Percentiles rank a stretch among this genome's conserved stretches.
Conservation (phyloP, 2,113 vertebrate species). For the Mugil cephalus region DNA sequence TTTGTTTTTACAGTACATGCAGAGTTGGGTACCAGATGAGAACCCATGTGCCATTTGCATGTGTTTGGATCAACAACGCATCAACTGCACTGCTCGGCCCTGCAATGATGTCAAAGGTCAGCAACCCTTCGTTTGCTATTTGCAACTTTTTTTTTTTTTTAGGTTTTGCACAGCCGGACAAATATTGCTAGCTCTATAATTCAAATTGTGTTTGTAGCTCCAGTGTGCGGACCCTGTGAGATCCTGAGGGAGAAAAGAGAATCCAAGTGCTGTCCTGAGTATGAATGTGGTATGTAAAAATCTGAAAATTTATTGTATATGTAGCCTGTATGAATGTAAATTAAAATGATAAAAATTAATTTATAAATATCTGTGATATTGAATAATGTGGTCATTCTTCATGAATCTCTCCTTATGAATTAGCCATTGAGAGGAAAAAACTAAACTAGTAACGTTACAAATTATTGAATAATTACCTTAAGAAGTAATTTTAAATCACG, state of each 20-base stretch:
- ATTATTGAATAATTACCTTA: too few species aligned
- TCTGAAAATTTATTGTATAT: too few species aligned
- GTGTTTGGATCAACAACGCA: constrained; percentile 87
- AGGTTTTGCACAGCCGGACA: not conserved
- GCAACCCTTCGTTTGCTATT: not conserved
- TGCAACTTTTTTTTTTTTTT: not conserved
- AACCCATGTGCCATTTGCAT: constrained; percentile 92
- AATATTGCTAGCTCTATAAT: not conserved
- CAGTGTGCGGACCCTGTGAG: constrained; percentile 90
- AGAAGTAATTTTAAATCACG: too few species aligned
- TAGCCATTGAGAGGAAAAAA: not conserved
- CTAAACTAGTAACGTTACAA: too few species aligned
- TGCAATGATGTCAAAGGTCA: constrained; percentile 86
- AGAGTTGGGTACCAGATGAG: constrained; percentile 89
- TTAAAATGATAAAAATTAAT: not conserved
- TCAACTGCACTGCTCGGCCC: constrained; percentile 89
- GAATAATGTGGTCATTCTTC: not conserved
- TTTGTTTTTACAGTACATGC: constrained; percentile 85
- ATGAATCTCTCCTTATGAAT: not conserved
- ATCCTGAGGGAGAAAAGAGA: constrained; percentile 83
- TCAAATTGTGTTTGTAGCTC: constrained; percentile 78
- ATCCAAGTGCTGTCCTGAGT: constrained; percentile 89
- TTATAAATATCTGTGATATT: not conserved
- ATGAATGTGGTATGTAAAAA: constrained; percentile 89
- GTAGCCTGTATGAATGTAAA: too few species aligned